phyloP scores from a whole-genome alignment of 1,140 invertebrate genomes.

The Melanaphis sacchari region DNA sequence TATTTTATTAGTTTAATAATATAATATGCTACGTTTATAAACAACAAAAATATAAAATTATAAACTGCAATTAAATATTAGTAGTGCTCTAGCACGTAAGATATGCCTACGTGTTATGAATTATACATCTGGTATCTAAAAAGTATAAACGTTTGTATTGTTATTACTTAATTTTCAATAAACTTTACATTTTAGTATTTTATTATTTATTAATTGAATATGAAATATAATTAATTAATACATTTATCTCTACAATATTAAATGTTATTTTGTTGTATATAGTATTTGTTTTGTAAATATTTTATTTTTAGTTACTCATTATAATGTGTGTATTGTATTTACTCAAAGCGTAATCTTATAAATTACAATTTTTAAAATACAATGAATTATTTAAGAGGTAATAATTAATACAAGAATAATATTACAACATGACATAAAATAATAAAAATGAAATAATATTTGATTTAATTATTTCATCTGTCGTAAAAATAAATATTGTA shows the following conservation, averaged over 20 bases:
- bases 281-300: not conserved
- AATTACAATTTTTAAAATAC: not conserved
- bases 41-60: not conserved
- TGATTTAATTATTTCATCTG: not conserved
- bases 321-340: too few relatives aligned
- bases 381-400: not conserved
- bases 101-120: not conserved
- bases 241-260: not conserved
- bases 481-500: not conserved
- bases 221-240: not conserved
- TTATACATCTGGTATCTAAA: not conserved
- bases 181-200: not conserved
- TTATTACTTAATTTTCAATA: not conserved
- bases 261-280: not conserved
- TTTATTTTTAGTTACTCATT: not conserved
- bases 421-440: not conserved
- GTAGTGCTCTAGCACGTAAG: not conserved
- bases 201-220: too few relatives aligned
- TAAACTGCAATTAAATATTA: not conserved
- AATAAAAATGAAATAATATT: not conserved
- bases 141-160: not conserved
- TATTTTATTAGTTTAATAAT: not conserved
- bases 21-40: not conserved
- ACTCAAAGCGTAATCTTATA: not conserved
- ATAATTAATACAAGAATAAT: not conserved